Base-by-base conservation (phyloP, 2,888 invertebrate species). In the Campaea margaritaria region DNA sequence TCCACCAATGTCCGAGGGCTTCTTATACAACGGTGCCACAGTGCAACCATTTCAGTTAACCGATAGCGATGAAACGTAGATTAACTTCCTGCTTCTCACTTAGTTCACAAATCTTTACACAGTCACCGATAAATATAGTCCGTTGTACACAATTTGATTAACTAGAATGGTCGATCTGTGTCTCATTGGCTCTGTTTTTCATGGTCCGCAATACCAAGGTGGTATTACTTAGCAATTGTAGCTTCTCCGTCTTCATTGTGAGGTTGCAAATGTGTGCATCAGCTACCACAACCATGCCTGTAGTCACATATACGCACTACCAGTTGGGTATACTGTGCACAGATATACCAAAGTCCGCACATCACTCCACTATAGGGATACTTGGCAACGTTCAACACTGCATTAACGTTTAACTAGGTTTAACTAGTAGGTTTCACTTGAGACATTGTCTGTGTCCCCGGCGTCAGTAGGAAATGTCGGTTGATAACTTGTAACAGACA, bases 341-440 rank as follows among this genome's bases (percentile, higher is more conserved):
- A 65, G 62, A 58, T 56, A 59, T 51, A 58, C 45, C 56, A 49
- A 48, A 59, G 54, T 54, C 59, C 59, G 54, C 54, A 54, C 59
- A 39, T 11, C 38, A 14, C 38, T 38, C 41, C 10, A 16, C 34
- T 16, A 46, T 28, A 49, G 9, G 36, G 44, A 38, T 51, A 52
- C 49, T 50, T 50, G 43, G 55, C 41, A 55, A 53, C 60, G 55
- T 68, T 54, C 63, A 64, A 56, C 58, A 67, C 62, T 58, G 42
- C 47, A 36, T 8, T 21, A 28, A 48, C 43, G 48, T 53, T 59
- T 58, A 42, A 34, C 46, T 47, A 48, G 49, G 54, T 41, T 5
- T 21, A 2, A 57, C 60, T 59, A 67, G 60, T 49, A 54, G 49
- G 31, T 44, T 27, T 28, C 39, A 46, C 57, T 50, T 41, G 46